phyloP scores from a whole-genome alignment of 2,888 invertebrate species.

The Hemicrepidius hirtus region DNA sequence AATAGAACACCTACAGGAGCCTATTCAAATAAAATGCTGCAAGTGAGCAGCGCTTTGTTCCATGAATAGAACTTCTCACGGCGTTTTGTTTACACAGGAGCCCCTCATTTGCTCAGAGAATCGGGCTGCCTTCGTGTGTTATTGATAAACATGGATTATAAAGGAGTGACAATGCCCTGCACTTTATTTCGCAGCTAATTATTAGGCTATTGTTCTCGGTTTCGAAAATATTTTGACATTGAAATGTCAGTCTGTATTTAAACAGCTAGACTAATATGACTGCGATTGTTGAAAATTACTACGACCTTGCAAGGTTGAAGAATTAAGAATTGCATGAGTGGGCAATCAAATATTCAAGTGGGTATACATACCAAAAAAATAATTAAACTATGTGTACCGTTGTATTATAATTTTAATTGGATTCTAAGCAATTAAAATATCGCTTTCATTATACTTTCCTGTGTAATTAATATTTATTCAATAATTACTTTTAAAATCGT shows the following conservation, averaged over 20 bases:
- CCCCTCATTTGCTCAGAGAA: conserved; percentile 51
- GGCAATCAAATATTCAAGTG: neutral
- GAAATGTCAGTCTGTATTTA: neutral
- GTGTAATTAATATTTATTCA: too few relatives aligned
- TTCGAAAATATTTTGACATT: conserved; percentile 39
- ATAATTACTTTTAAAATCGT: too few relatives aligned
- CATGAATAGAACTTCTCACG: conserved; percentile 52
- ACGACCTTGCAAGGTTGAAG: conserved; percentile 27
- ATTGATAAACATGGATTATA: conserved; percentile 64
- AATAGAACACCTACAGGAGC: conserved; percentile 34
- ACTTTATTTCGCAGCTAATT: conserved; percentile 57
- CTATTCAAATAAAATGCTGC: conserved; percentile 50
- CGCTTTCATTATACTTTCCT: too few relatives aligned
- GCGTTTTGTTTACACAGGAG: conserved; percentile 52
- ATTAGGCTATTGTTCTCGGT: conserved; percentile 37
- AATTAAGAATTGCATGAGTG: neutral
- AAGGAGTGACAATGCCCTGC: conserved; percentile 58
- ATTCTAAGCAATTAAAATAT: too few relatives aligned
- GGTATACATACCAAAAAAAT: neutral
- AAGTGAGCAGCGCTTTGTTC: conserved; percentile 51
- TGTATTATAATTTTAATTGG: too few relatives aligned
- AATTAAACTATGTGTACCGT: neutral
- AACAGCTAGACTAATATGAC: neutral
- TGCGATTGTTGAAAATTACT: conserved; percentile 6
- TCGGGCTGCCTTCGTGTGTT: conserved; percentile 54